Evolutionary conservation across 2,113 vertebrate species (phyloP), one percentile per base, ranked within the genome.

Genomic region (Poeciliopsis turrubarensis): DNA sequence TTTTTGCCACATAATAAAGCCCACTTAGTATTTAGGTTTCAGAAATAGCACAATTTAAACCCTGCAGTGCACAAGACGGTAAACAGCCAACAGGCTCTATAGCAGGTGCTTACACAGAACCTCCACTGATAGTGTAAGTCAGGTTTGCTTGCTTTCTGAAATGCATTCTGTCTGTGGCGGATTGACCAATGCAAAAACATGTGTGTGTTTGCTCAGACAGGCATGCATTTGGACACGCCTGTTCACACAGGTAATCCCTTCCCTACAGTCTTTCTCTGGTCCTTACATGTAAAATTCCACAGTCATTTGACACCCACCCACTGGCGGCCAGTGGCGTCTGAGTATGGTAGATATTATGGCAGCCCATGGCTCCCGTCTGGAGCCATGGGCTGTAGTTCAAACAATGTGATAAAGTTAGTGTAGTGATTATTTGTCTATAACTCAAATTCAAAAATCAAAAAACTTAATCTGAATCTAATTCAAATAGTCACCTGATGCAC

Each of bases 241-340:
- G 26, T 25, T 31, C 41, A 70, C 25, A 37, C 60, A 67, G 41
- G 19, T 14, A 51, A 29, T 3, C 22, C 22, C 34, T 51, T 29
- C 60, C 41, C 2, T 15, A n/a, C 73, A 65, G 1, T 25, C 27
- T 12, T 39, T 47, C 30, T 32, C 51, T 2, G 54, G 9, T 32
- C 37, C 19, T 57, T 26, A n/a, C 68, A 70, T 65, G 74, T 65
- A 8, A 72, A 62, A 83, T 72, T 65, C 60, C 77, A 72, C 70
- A 77, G 31, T 3, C 12, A 4, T 19, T 34, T 34, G 61, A 68
- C 0, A 31, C 17, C 62, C 29, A 8, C 25, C 26, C 26, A 27
- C 0, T 13, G 29, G 19, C 26, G 13, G 13, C 37, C 31, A 39
- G 19, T 41, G n/a, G 41, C 64, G 29, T 68, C 60, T 41, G 32